Evolutionary conservation across 2,113 vertebrate species (phyloP), one percentile per base, ranked within the genome.

Genomic region (Ammodytes marinus): DNA sequence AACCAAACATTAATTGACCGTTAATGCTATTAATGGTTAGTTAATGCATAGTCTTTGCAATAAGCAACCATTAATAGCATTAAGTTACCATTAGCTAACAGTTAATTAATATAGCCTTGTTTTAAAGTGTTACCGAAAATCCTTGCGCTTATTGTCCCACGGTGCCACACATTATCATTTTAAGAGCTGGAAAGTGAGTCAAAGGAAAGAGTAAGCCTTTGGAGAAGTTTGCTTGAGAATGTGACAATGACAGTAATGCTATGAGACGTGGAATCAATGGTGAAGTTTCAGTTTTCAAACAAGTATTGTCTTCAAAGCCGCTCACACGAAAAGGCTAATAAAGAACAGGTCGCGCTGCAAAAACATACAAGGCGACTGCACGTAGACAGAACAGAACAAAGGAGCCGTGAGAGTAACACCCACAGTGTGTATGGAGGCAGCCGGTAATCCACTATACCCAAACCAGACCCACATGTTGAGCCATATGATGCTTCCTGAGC

Each of bases 401-500:
- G 77, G 61, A 15, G 54, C 54, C 17, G 27, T 8, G 81, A 75
- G 86, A 76, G 27, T 27, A 88, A 83, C 79, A 55, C 75, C 82
- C 84, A 84, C 72, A 71, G 49, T 60, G 61, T 67, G 80, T 69
- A 15, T 43, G 5, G 80, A 19, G 72, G 79, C 85, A 63, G 83
- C 70, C 79, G 0, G 55, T 89, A 88, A 91, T 93, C 89, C 90
- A 53, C 55, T n/a, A 4, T 52, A 27, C 27, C 27, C 63, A 86
- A 91, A 92, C 80, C 77, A 83, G 70, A 85, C 78, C 93, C 92
- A 92, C 89, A 91, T 92, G 93, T 92, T 77, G 65, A 27, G 80
- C 79, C 88, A 92, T 82, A 90, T 84, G 79, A 94, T 90, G 86
- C 86, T 63, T 74, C 68, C 81, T 65, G 84, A 27, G 53, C 17